A percentile compares a stretch with the other conserved stretches of the same genome.
Conservation (phyloP, 2,797 vertebrate genomes). For the Pipistrellus nathusii region DNA sequence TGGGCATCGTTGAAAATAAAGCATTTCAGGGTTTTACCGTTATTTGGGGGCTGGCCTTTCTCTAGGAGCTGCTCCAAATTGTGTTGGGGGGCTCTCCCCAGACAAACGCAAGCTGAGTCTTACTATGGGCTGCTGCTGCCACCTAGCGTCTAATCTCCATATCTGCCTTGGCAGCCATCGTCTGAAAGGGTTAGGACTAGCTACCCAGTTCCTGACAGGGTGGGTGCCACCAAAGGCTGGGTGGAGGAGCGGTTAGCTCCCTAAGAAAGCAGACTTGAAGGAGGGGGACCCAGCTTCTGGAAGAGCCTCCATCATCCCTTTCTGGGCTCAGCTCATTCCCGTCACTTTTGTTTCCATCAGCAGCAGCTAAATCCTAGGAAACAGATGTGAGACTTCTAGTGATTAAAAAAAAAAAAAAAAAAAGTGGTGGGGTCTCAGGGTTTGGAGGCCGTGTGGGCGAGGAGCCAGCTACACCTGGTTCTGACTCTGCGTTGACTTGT, state of each 20-base stretch:
- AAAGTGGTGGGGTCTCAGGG: neutral
- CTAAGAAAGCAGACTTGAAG: neutral
- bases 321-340: neutral
- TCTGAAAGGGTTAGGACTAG: neutral
- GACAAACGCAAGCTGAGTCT: slow-evolving; percentile 73
- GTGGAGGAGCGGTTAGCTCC: neutral
- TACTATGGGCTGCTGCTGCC: slow-evolving; percentile 84
- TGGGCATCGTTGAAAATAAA: slow-evolving; percentile 8
- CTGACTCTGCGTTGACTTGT: neutral
- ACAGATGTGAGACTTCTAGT: neutral
- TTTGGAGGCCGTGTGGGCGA: neutral
- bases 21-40: neutral
- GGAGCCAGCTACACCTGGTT: neutral
- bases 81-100: neutral
- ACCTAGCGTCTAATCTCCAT: slow-evolving; percentile 82
- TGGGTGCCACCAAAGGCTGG: neutral
- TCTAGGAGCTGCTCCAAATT: slow-evolving; percentile 38
- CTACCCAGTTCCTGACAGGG: neutral
- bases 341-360: neutral
- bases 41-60: neutral
- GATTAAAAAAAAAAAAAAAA: neutral
- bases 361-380: slow-evolving; percentile 12
- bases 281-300: neutral
- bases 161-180: neutral
- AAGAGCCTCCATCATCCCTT: neutral